Percentiles rank a stretch among this genome's conserved stretches.
phyloP scores from a whole-genome alignment of 1,140 invertebrate genomes.

The Zophobas morio region DNA sequence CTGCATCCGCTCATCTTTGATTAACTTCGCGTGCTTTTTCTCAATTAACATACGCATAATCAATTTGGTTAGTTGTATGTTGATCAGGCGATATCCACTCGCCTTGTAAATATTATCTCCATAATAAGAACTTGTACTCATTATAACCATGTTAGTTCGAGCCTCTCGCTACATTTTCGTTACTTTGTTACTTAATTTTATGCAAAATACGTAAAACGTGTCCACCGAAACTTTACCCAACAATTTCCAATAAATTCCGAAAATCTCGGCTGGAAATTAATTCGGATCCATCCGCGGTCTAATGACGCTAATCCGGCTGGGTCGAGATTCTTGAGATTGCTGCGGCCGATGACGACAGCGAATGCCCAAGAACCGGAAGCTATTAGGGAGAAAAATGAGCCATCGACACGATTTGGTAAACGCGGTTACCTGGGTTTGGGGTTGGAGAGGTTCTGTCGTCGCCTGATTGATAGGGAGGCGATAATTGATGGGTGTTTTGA shows the following conservation, averaged over 20 bases:
- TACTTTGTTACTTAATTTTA: too few species aligned
- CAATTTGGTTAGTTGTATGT: too few species aligned
- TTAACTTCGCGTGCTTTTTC: too few species aligned
- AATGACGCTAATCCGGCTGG: not conserved
- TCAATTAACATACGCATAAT: too few species aligned
- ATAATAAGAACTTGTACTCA: too few species aligned
- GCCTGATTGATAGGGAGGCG: not conserved
- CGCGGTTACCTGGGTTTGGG: not conserved
- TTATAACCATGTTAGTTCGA: too few species aligned
- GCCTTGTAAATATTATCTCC: too few species aligned
- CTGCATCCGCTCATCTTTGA: too few species aligned
- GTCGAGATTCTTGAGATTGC: not conserved
- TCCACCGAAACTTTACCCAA: too few species aligned
- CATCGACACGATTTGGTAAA: not conserved
- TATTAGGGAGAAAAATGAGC: conserved; percentile 1
- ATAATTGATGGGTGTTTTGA: not conserved
- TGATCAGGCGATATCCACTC: too few species aligned
- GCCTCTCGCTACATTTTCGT: too few species aligned
- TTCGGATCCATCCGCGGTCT: not conserved
- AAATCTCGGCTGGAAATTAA: not conserved
- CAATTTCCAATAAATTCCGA: not conserved
- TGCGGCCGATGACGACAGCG: not conserved
- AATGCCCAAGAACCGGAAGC: not conserved
- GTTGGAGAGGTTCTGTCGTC: not conserved
- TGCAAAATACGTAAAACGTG: too few species aligned